Conservation (phyloP, 2,888 invertebrate species). For the Agrotis ipsilon region DNA sequence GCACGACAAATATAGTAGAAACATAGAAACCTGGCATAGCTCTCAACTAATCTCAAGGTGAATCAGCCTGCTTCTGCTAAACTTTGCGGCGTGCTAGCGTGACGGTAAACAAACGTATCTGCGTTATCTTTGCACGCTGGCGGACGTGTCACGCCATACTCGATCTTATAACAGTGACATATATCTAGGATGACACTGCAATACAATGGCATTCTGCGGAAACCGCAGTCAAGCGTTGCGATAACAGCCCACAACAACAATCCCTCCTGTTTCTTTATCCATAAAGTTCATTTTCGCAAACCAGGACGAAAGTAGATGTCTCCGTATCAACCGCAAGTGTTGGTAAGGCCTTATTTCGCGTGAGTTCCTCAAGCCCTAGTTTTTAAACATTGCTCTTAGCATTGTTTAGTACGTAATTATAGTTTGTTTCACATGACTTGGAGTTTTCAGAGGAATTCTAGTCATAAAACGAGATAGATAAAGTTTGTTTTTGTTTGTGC, state of each 20-base stretch:
- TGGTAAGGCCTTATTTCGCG: conserved; percentile 72
- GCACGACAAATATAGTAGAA: neutral
- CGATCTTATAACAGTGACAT: conserved; percentile 82
- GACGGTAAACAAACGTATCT: conserved; percentile 54
- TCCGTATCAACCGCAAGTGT: conserved; percentile 68
- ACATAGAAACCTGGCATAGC: neutral
- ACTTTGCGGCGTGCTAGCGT: conserved; percentile 31
- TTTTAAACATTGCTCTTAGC: conserved; percentile 72
- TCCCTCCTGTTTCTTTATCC: conserved; percentile 54
- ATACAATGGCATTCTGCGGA: conserved; percentile 81
- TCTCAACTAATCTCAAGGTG: conserved; percentile 27
- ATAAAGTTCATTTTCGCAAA: conserved; percentile 63
- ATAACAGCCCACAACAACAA: conserved; percentile 47
- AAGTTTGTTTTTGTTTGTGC: conserved; percentile 56
- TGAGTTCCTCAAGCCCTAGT: conserved; percentile 74
- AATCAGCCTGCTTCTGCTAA: conserved; percentile 10
- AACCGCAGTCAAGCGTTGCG: conserved; percentile 75
- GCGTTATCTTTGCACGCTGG: conserved; percentile 52
- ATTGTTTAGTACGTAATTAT: conserved; percentile 75
- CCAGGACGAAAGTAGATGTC: conserved; percentile 52
- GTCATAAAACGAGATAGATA: conserved; percentile 53
- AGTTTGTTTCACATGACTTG: conserved; percentile 64
- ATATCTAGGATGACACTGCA: conserved; percentile 79
- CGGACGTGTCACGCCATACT: conserved; percentile 56
- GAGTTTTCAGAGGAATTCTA: conserved; percentile 36